Evolutionary conservation across 2,113 vertebrate genomes (phyloP).

Genomic region (Fulmarus glacialis): DNA sequence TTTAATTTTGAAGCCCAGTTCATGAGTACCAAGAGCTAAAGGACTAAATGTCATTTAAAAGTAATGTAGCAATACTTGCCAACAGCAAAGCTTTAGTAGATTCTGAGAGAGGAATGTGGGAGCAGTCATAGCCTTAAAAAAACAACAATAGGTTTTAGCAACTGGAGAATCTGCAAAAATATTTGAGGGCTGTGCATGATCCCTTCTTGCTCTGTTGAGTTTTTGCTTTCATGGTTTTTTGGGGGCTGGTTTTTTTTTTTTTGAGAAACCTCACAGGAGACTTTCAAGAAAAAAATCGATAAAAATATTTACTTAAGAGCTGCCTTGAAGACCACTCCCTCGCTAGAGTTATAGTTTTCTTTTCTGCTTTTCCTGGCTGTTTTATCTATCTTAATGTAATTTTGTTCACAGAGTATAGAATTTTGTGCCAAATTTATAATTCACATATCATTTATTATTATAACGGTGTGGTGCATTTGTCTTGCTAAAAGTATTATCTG

Average conservation of each 20-base stretch:
- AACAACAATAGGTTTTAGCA: constrained; percentile 37
- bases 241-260: not conserved
- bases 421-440: not conserved
- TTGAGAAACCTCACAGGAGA: not conserved
- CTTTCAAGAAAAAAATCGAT: not conserved
- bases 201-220: not conserved
- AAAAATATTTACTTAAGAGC: constrained; percentile 38
- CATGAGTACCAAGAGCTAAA: constrained; percentile 6
- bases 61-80: constrained; percentile 47
- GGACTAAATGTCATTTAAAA: constrained; percentile 36
- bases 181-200: constrained; percentile 10
- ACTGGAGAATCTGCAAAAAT: constrained; percentile 17
- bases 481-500: not conserved
- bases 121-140: constrained; percentile 50
- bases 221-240: not conserved
- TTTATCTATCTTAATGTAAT: not conserved
- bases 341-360: not conserved
- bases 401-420: not conserved
- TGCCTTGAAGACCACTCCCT: constrained; percentile 9
- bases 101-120: constrained; percentile 48
- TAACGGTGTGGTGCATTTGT: not conserved
- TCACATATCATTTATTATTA: not conserved
- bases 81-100: constrained; percentile 39
- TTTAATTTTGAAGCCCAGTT: not conserved
- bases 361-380: not conserved